These are phyloP conservation scores for Eurypyga helias DNA, from an alignment of 2,113 vertebrate genomes.

Conservation along the genomic window DNA sequence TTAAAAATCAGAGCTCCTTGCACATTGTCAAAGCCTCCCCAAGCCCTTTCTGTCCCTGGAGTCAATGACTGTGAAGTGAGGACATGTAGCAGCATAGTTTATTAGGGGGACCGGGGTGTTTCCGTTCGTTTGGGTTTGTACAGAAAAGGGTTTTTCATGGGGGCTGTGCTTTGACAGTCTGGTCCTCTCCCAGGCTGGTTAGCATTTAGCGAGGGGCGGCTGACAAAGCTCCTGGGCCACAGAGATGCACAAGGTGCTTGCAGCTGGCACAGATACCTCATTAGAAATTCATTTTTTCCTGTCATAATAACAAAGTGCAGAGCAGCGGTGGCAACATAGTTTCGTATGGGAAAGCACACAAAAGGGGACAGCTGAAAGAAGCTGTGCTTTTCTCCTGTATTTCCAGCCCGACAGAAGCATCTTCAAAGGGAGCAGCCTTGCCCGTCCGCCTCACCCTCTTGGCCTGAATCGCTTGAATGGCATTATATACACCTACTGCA, in stretches of 20 bases:
- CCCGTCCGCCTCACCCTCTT: constrained; percentile 13
- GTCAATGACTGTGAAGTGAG: constrained; percentile 43
- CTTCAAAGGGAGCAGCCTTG: constrained; percentile 76
- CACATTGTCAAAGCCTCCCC: neutral
- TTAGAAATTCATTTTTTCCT: constrained; percentile 87
- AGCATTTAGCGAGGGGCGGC: constrained; percentile 46
- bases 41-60: constrained; percentile 13
- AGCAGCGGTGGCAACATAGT: constrained; percentile 68
- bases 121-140: constrained; percentile 35
- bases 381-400: constrained; percentile 81
- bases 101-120: constrained; percentile 21
- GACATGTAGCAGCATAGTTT: constrained; percentile 46
- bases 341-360: constrained; percentile 83
- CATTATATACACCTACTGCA: constrained; percentile 8
- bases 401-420: constrained; percentile 70
- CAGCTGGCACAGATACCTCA: constrained; percentile 82
- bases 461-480: constrained; percentile 50
- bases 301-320: constrained; percentile 83
- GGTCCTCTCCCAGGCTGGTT: constrained; percentile 23
- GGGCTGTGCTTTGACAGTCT: constrained; percentile 7
- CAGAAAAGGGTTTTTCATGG: constrained; percentile 52
- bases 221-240: constrained; percentile 64
- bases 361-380: constrained; percentile 82
- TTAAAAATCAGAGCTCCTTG: constrained; percentile 30
- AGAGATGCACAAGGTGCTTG: constrained; percentile 74